Percentiles rank a stretch among this genome's conserved stretches.
Conservation (phyloP, 2,113 vertebrate genomes). For the Carettochelys insculpta region DNA sequence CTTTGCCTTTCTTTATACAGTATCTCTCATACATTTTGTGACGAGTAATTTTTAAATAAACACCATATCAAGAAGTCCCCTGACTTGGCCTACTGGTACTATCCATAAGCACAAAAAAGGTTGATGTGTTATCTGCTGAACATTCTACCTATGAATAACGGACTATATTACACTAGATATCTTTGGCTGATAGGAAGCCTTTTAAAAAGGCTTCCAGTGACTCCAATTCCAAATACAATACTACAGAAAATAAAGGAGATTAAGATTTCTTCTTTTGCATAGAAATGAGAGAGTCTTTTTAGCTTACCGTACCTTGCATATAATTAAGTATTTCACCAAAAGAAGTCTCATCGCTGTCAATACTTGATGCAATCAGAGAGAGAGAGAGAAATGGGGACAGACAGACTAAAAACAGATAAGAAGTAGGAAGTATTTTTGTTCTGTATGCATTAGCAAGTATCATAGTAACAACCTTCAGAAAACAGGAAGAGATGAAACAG, state of each 20-base stretch:
- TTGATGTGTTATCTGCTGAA: not conserved
- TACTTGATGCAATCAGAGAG: constrained; percentile 63
- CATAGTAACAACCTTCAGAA: constrained; percentile 64
- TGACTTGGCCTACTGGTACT: not conserved
- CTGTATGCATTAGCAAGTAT: constrained; percentile 42
- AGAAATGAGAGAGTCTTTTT: constrained; percentile 24
- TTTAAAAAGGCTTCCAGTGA: not conserved
- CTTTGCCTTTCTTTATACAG: not conserved
- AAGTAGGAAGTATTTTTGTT: constrained; percentile 72
- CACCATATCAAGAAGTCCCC: not conserved
- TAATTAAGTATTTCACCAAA: constrained; percentile 16
- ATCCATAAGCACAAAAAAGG: not conserved
- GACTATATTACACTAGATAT: not conserved
- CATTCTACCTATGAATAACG: not conserved
- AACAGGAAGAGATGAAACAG: constrained; percentile 76
- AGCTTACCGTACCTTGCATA: constrained; percentile 26
- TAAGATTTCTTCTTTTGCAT: constrained; percentile 44
- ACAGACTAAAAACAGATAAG: constrained; percentile 60
- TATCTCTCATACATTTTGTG: not conserved
- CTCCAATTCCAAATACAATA: not conserved
- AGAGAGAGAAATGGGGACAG: constrained; percentile 63
- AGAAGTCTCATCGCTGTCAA: constrained; percentile 34
- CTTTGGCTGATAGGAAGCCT: not conserved
- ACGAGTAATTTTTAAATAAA: not conserved
- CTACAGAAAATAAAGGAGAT: constrained; percentile 10